These are phyloP conservation scores for Callinectes sapidus DNA, from an alignment of 2,888 invertebrate genomes.

Conservation along the genomic window DNA sequence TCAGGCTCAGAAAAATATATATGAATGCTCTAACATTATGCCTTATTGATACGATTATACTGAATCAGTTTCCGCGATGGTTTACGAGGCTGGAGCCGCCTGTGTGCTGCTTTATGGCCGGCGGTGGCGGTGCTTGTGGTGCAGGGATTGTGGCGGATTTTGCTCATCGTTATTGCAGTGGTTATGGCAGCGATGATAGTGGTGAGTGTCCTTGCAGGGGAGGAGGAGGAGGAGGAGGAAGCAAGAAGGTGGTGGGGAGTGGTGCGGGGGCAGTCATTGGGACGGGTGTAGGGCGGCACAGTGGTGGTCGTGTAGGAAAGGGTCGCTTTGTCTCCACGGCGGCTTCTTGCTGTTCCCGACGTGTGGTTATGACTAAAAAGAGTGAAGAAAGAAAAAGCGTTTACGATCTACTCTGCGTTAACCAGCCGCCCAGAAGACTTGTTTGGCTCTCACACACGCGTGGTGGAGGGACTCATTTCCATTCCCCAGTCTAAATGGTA, in stretches of 20 bases:
- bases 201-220: background rate
- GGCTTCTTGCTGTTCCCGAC: background rate
- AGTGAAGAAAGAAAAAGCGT: background rate
- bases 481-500: too few species aligned
- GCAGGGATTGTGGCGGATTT: constrained; percentile 18
- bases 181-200: background rate
- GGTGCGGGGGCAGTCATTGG: background rate
- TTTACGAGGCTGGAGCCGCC: constrained; percentile 16
- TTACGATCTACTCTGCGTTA: background rate
- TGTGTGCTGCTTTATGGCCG: constrained; percentile 1
- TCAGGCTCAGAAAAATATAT: constrained; percentile 32
- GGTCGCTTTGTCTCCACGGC: background rate
- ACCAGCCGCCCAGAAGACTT: background rate
- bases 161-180: constrained; percentile 10
- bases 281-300: background rate
- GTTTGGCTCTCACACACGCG: background rate
- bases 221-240: background rate
- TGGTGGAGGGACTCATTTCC: background rate
- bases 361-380: constrained; percentile 4
- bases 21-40: constrained; percentile 8
- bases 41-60: constrained; percentile 33
- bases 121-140: background rate
- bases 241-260: background rate
- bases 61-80: constrained; percentile 29
- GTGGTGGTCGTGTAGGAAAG: background rate